Evolutionary conservation across 2,888 invertebrate species (phyloP), one percentile per base, ranked within the genome.

Genomic region (Aspidiotus destructor): DNA sequence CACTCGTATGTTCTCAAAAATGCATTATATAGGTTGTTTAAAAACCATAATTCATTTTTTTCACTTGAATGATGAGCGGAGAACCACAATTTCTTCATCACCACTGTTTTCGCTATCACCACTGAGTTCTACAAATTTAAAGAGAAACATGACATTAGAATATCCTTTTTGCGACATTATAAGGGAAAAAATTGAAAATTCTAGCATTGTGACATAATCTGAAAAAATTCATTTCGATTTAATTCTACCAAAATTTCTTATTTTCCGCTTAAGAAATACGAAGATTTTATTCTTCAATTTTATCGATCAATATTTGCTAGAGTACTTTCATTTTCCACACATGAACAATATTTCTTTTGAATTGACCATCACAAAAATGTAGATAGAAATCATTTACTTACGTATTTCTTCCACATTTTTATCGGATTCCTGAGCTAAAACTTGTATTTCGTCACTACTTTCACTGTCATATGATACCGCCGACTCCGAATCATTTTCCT

Each of bases 21-120:
- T 28, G 28, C 28, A 28, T 28, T 5, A 28, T 1, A 28, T 28
- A 28, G 2, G 28, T 5, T 28, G 28, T 28, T 28, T 5, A 28
- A 28, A 5, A 28, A 28, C 28, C 1, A 3, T 28, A 28, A 28
- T 28, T 28, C 28, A 1, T 28, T 28, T 28, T 28, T 28, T 28
- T 62, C 55, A 62, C 44, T 69, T 61, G 7, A 16, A 55, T 7
- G 62, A 16, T 28, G 65, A 28, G n/a, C 65, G 69, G 44, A 79
- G 70, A 65, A 74, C 74, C 64, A 74, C 74, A 3, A 76, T 76
- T 48, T 73, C 74, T 74, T 80, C 79, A 73, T 80, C 80, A 74
- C 80, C 80, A 68, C 80, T 80, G 69, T 78, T 78, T 74, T 80
- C 80, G 67, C 80, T 80, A 69, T 78, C 78, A 28, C 75, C 79